Conservation (phyloP, 2,113 vertebrate species). For the Chloroceryle aenea region DNA sequence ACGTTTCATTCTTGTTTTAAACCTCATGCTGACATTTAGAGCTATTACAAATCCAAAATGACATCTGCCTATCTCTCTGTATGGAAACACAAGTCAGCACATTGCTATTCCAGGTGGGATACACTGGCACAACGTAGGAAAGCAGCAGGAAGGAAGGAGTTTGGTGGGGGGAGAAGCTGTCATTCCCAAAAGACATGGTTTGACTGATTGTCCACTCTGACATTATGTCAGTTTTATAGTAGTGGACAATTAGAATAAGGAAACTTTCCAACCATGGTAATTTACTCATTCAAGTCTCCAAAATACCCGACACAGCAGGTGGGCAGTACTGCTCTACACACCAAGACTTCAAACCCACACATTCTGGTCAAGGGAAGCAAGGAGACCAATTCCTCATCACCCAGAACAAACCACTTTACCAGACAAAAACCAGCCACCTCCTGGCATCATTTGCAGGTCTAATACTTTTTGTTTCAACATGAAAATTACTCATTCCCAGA, state of each 20-base stretch:
- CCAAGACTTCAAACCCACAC: neutral
- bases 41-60: neutral
- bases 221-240: neutral
- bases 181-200: neutral
- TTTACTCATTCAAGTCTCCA: neutral
- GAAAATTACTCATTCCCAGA: neutral
- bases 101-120: neutral
- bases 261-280: neutral
- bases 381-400: neutral
- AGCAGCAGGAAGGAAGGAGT: neutral
- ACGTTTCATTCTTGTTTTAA: neutral
- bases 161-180: too few relatives aligned
- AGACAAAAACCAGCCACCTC: neutral
- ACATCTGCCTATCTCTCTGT: fast-evolving
- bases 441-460: neutral
- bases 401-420: neutral
- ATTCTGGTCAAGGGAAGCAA: neutral
- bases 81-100: neutral
- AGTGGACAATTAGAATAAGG: neutral
- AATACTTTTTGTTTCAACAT: neutral
- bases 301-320: neutral
- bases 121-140: neutral
- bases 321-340: neutral
- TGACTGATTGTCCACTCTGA: neutral
- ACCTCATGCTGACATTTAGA: neutral